Evolutionary conservation across 2,888 invertebrate species (phyloP), one percentile per base, ranked within the genome.

Genomic region (Metellina segmentata): DNA sequence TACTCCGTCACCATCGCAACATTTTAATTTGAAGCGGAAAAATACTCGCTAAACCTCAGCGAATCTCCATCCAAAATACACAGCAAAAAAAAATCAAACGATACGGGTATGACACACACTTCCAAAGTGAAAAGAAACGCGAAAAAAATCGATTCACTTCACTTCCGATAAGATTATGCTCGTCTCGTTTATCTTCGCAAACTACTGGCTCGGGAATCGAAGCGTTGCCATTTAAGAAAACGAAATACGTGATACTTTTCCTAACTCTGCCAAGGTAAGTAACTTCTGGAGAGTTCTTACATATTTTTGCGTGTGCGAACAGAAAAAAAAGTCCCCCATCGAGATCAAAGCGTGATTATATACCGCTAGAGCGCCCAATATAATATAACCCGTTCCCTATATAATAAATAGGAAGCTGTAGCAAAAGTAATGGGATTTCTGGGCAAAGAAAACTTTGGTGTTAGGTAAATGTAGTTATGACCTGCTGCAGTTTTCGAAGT

Each of bases 171-270:
- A 77, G 8, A 7, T 52, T 77, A 7, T 49, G 52, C n/a, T n/a
- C n/a, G 4, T 8, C n/a, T 77, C 49, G 13, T 52, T 49, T 51
- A 49, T 16, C 19, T 20, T 6, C 34, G 16, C 11, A 48, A 61
- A 53, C 16, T 79, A 61, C 16, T 9, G 61, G n/a, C 61, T 61
- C 61, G 79, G 61, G 79, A 61, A 16, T 48, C 20, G 34, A 79
- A 79, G 69, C 16, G 34, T 69, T 61, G 11, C 61, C 20, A 69
- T 61, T 79, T 79, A 79, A 79, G 16, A 61, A 79, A 79, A 34
- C 6, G 16, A 20, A 69, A 79, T 61, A 69, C 79, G 61, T 79
- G 79, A 79, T 69, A 20, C 61, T 69, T 79, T 79, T 79, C 13
- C 79, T 20, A 7, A 79, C 61, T 11, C 61, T 16, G 13, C 11